Base-by-base conservation (phyloP, 64 coral and sea anemone species). In the Porites australiensis region DNA sequence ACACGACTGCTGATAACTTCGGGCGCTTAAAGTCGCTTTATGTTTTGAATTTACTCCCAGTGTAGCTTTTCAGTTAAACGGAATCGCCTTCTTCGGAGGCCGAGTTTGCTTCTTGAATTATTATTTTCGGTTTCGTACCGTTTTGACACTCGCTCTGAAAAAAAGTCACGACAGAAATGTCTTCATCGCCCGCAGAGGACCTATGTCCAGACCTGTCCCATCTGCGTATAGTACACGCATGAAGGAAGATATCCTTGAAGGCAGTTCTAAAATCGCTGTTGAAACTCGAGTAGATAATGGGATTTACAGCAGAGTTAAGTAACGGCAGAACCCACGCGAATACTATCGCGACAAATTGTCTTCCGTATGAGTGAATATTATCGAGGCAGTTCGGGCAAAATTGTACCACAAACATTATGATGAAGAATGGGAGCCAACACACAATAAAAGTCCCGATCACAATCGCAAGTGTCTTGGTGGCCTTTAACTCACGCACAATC, bases 201-300 rank as follows among this genome's bases (percentile, higher is more conserved):
- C 88, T 87, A 13, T 44, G 58, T 49, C 69, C 65, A 68, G 27
- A 49, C 58, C 46, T 20, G 65, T 62, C 52, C 82, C 74, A 72
- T 45, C 74, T 79, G 58, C 23, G 60, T 57, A 72, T 77, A 6
- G 62, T 58, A 64, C 44, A 97, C 46, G 94, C 77, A 57, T 89
- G 93, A 7, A 97, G 74, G 44, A 97, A 86, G 74, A 97, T 97
- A 4, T 97, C 88, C 68, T 89, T 93, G 47, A 97, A 97, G 60
- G 95, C 92, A 9, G 48, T 63, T 14, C 95, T 88, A 64, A 97
- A 97, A 73, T 97, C 92, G 3, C 92, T 88, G 77, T 97, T 97
- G 47, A 97, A 97, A 15, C 95, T 94, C 1, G 95, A 97, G 50
- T 97, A 97, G 16, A 97, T 97, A 11, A 97, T 97, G 7, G 95